Evolutionary conservation across 2,113 vertebrate genomes (phyloP), one percentile per base, ranked within the genome.

Genomic region (Eudyptes chrysolophus): DNA sequence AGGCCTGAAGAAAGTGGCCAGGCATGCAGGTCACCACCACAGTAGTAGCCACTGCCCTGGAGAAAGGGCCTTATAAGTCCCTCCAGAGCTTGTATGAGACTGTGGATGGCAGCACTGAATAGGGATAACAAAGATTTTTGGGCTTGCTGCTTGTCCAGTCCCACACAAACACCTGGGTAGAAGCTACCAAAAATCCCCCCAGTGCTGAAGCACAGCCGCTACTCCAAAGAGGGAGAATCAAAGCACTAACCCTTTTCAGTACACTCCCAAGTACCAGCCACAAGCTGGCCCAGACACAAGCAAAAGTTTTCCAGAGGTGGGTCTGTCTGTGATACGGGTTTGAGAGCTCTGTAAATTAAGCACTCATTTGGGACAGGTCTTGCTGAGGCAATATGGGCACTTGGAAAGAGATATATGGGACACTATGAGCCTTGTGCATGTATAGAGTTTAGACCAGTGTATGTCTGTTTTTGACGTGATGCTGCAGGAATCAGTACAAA

Each of bases 391-490:
- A 29, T n/a, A 34, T 8, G 29, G 19, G 24, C 32, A 42, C 22
- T 60, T 72, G 29, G 36, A 84, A 42, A 62, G 15, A 83, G 54
- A 29, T 10, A 2, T 11, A 58, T 68, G 20, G 52, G 30, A 61
- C 20, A 13, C 44, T 22, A 11, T 0, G 0, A 80, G 76, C 29
- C 29, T 60, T 5, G 2, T 36, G 48, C 11, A 25, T 4, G 5
- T 8, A 8, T 1, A 42, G 46, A 74, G 8, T 18, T 10, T 34
- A 70, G 65, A 44, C 6, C 19, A 79, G 26, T 2, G 16, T 29
- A 26, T 16, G 22, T 24, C 36, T 70, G 46, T 1, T 80, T 71
- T 34, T 72, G 58, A 51, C 69, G 19, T 29, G 32, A 57, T 66
- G n/a, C 42, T 66, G 27, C 24, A 82, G 48, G 42, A 85, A 44